These are phyloP conservation scores for Riptortus pedestris DNA, from an alignment of 1,140 invertebrate genomes.

Conservation along the genomic window DNA sequence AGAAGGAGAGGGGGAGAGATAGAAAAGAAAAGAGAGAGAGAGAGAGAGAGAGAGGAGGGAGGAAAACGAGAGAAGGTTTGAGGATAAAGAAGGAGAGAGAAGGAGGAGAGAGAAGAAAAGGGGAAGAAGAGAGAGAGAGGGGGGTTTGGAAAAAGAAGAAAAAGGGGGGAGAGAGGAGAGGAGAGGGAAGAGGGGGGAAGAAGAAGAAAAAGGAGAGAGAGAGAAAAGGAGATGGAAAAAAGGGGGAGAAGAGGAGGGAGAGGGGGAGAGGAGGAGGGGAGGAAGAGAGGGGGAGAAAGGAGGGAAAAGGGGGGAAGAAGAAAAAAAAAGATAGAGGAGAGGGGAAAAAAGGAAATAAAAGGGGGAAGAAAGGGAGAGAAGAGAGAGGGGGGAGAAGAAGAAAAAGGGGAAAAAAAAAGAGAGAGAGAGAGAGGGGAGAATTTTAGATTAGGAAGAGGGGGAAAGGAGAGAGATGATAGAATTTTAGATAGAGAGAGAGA, in stretches of 20 bases:
- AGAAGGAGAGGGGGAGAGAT: constrained; percentile 4
- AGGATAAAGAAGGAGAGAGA: neutral
- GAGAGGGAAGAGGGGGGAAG: constrained; percentile 20
- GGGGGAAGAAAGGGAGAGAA: constrained; percentile 9
- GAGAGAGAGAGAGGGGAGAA: too few relatives aligned
- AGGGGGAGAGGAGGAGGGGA: neutral
- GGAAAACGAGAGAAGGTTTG: neutral
- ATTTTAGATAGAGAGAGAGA: too few relatives aligned
- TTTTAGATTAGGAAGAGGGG: too few relatives aligned
- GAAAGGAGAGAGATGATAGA: too few relatives aligned
- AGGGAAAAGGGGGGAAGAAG: constrained; percentile 19
- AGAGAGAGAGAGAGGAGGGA: constrained; percentile 6
- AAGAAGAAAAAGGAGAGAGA: constrained; percentile 23
- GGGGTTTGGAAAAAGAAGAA: neutral
- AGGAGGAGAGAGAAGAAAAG: neutral
- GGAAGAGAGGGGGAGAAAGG: constrained; percentile 1
- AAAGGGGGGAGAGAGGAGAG: constrained; percentile 21
- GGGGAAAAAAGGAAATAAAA: neutral
- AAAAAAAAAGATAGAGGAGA: neutral
- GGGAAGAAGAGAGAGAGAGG: neutral
- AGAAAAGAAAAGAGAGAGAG: constrained; percentile 13
- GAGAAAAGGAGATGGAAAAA: constrained; percentile 15
- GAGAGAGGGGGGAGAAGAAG: neutral
- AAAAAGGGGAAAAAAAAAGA: too few relatives aligned
- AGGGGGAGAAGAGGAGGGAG: neutral